Evolutionary conservation across 2,113 vertebrate species (phyloP).

Genomic region (Takifugu flavidus): DNA sequence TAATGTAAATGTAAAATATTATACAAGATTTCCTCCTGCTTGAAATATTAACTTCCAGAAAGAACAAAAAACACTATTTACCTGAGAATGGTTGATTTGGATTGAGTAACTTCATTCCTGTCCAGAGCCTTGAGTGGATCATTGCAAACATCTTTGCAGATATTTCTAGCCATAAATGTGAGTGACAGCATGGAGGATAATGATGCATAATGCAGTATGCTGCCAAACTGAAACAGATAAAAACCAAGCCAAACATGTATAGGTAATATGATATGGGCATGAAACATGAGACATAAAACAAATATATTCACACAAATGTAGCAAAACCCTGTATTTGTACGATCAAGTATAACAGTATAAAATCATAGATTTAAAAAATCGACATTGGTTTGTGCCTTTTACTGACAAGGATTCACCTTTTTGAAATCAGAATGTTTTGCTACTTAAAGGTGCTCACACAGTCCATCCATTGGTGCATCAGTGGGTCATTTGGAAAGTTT

Average conservation of each 20-base stretch:
- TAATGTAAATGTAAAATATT: too few species aligned
- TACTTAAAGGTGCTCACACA: too few species aligned
- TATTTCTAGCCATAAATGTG: slow-evolving; percentile 86
- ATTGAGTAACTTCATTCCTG: slow-evolving; percentile 63
- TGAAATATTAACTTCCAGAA: too few species aligned
- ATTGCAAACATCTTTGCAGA: slow-evolving; percentile 89
- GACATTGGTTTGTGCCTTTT: too few species aligned
- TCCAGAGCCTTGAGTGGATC: slow-evolving; percentile 76
- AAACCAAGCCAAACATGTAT: background rate
- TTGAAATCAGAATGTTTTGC: too few species aligned
- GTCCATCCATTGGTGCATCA: too few species aligned
- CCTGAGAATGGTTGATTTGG: slow-evolving; percentile 85
- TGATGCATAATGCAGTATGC: slow-evolving; percentile 88
- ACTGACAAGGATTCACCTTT: too few species aligned
- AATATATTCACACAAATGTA: background rate
- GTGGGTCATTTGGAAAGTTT: too few species aligned
- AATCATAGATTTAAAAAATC: too few species aligned
- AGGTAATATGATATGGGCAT: background rate
- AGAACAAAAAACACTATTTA: slow-evolving; percentile 49
- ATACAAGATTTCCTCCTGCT: too few species aligned
- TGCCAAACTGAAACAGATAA: slow-evolving; percentile 79
- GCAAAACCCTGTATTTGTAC: too few species aligned
- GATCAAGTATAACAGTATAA: too few species aligned
- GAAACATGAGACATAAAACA: background rate
- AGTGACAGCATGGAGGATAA: slow-evolving; percentile 92